phyloP scores from a whole-genome alignment of 2,797 vertebrate genomes.

The Stomatorhinus walkeri region DNA sequence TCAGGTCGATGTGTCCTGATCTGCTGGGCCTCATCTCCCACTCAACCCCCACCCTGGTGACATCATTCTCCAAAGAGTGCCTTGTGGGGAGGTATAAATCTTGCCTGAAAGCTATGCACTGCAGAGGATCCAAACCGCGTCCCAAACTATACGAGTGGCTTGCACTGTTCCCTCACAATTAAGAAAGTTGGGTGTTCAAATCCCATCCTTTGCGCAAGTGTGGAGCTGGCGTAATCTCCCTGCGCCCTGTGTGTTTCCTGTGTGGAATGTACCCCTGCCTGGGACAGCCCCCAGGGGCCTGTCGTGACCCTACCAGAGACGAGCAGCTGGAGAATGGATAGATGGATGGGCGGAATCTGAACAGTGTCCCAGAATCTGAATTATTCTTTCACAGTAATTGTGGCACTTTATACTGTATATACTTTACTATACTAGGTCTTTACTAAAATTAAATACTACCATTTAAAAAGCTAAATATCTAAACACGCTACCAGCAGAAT shows the following conservation, averaged over 20 bases:
- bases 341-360: not conserved
- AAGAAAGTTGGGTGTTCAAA: not conserved
- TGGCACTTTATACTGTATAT: too few species aligned
- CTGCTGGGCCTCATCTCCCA: not conserved
- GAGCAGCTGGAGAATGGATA: not conserved
- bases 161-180: not conserved
- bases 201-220: not conserved
- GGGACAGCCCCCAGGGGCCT: not conserved
- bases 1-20: not conserved
- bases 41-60: not conserved
- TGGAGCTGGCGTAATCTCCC: not conserved
- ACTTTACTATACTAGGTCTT: not conserved
- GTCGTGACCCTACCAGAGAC: not conserved
- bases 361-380: not conserved
- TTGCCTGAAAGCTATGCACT: not conserved
- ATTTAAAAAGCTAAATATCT: not conserved
- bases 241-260: not conserved
- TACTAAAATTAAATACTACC: not conserved
- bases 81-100: not conserved
- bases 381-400: not conserved
- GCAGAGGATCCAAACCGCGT: not conserved
- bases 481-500: not conserved
- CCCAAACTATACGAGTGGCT: not conserved
- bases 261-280: not conserved
- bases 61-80: not conserved